A percentile compares a stretch with the other conserved stretches of the same genome.
Evolutionary conservation across 1,140 invertebrate species (phyloP).

Genomic region (Dryas iulia): DNA sequence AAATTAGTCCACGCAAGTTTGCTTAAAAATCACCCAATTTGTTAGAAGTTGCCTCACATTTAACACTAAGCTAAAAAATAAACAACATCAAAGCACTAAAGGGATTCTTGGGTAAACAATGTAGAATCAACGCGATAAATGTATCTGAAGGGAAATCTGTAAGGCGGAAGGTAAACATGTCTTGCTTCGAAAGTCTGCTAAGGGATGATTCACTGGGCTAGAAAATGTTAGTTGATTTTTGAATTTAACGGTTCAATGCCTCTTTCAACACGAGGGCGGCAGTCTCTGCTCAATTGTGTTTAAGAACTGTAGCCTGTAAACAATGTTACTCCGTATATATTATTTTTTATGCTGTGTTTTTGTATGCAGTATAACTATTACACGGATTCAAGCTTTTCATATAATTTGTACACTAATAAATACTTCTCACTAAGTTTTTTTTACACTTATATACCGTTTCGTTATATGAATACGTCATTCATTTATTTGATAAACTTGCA

Average conservation of each 20-base stretch:
- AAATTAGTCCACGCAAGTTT: not conserved
- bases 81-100: constrained; percentile 4
- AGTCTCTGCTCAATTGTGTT: constrained; percentile 41
- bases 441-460: no score
- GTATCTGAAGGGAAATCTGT: constrained; percentile 69
- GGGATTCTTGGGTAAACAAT: constrained; percentile 56
- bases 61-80: not conserved
- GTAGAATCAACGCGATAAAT: constrained; percentile 66
- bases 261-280: constrained; percentile 45
- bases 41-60: not conserved
- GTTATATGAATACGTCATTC: no score
- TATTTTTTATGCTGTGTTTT: not conserved
- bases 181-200: constrained; percentile 58
- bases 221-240: constrained; percentile 80
- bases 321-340: not conserved
- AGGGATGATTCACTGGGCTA: constrained; percentile 68
- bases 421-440: no score
- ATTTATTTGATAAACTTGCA: no score
- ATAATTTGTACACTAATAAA: no score
- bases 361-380: not conserved
- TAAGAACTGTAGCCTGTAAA: constrained; percentile 26
- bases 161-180: constrained; percentile 62
- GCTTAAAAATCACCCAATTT: not conserved
- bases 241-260: constrained; percentile 67
- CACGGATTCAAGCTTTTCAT: no score